Conservation (phyloP, 2,888 invertebrate genomes). For the Philereme transversata region DNA sequence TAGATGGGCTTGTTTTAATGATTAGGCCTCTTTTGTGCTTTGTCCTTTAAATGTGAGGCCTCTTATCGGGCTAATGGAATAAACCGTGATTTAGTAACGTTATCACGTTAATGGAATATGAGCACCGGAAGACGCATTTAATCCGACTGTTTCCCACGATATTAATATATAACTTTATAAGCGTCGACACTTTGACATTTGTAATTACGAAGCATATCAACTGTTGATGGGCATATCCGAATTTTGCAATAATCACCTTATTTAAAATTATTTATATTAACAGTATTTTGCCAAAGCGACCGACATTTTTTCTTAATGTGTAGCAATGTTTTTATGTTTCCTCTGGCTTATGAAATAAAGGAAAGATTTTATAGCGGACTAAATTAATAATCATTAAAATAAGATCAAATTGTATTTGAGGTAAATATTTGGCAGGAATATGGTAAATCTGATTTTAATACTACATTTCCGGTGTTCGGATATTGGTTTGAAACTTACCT, state of each 20-base stretch:
- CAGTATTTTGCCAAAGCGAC: slow-evolving; percentile 39
- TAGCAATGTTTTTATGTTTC: slow-evolving; percentile 48
- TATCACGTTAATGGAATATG: slow-evolving; percentile 29
- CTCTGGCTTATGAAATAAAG: slow-evolving; percentile 44
- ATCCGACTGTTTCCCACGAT: slow-evolving; percentile 45
- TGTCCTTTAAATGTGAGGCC: slow-evolving; percentile 58
- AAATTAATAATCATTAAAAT: slow-evolving; percentile 27
- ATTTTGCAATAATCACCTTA: slow-evolving; percentile 44
- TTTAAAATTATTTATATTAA: slow-evolving; percentile 25
- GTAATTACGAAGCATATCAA: slow-evolving; percentile 51
- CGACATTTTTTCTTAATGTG: slow-evolving; percentile 35
- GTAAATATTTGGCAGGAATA: slow-evolving; percentile 10
- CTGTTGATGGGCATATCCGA: slow-evolving; percentile 50
- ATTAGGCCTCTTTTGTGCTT: slow-evolving; percentile 58
- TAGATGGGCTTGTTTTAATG: slow-evolving; percentile 58
- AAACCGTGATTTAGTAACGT: slow-evolving; percentile 18
- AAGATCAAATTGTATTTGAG: slow-evolving; percentile 17
- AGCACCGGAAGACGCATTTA: slow-evolving; percentile 35
- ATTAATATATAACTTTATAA: slow-evolving; percentile 38
- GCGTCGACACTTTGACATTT: slow-evolving; percentile 45
- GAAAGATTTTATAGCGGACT: slow-evolving; percentile 37
- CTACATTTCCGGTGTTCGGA: slow-evolving; percentile 3
- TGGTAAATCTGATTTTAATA: slow-evolving; percentile 1
- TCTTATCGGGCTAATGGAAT: slow-evolving; percentile 40
- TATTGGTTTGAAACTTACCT: not conserved